Percentiles rank a stretch among this genome's conserved stretches.
These are phyloP conservation scores for Erethizon dorsatum DNA, from an alignment of 2,797 vertebrate species.

Conservation along the genomic window DNA sequence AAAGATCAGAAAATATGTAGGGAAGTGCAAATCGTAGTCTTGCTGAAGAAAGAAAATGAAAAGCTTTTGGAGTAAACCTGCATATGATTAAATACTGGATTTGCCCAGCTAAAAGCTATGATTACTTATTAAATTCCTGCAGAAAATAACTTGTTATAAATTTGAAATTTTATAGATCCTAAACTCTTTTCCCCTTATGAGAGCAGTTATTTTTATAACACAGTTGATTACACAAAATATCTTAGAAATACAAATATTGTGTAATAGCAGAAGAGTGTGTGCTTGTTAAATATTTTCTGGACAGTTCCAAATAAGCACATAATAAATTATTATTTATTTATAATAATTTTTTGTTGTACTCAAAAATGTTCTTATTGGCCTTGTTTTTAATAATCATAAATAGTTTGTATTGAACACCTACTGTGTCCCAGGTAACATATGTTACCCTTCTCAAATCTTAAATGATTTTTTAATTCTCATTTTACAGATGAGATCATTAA, in stretches of 20 bases:
- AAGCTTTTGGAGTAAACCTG: slow-evolving; percentile 38
- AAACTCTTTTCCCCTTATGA: not conserved
- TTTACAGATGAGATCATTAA: not conserved
- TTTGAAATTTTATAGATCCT: slow-evolving; percentile 58
- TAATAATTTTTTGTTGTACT: slow-evolving; percentile 32
- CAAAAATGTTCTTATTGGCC: not conserved
- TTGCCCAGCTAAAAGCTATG: slow-evolving; percentile 24
- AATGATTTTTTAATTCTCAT: not conserved
- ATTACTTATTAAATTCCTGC: slow-evolving; percentile 74
- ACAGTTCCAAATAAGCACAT: slow-evolving; percentile 46
- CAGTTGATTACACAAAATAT: slow-evolving; percentile 67
- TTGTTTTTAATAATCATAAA: slow-evolving; percentile 27
- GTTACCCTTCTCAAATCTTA: not conserved
- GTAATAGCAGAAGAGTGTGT: slow-evolving; percentile 63
- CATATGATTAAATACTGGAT: slow-evolving; percentile 61
- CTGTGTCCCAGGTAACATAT: not conserved
- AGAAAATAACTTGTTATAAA: slow-evolving; percentile 66
- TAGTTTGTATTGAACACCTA: not conserved
- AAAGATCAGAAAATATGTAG: not conserved
- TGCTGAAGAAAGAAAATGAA: not conserved
- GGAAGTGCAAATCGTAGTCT: not conserved
- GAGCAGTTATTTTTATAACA: slow-evolving; percentile 71
- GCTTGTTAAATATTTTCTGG: slow-evolving; percentile 41
- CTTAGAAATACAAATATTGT: slow-evolving; percentile 72
- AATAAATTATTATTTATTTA: not conserved